Evolutionary conservation across 2,797 vertebrate species (phyloP).

Genomic region (Ctenopoma multispine): DNA sequence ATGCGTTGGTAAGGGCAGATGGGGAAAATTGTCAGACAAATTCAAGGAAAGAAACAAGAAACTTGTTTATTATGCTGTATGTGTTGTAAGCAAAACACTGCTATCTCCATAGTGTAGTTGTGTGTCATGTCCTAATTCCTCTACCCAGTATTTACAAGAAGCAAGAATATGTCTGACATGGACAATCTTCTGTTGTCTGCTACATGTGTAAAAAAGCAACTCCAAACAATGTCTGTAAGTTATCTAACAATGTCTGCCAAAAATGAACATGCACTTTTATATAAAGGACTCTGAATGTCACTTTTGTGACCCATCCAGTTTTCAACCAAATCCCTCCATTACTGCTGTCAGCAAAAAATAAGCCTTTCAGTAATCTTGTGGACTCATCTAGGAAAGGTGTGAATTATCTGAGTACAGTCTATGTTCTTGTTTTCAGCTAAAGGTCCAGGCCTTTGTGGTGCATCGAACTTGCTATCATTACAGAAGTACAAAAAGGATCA

Average conservation of each 20-base stretch:
- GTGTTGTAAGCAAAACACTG: too few relatives aligned
- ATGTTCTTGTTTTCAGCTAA: conserved; percentile 43
- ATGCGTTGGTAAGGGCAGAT: too few relatives aligned
- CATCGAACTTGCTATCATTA: conserved; percentile 66
- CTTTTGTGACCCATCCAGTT: background rate
- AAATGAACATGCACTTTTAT: background rate
- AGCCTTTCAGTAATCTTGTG: conserved; percentile 5
- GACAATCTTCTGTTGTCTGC: too few relatives aligned
- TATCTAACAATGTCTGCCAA: background rate
- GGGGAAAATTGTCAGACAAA: too few relatives aligned
- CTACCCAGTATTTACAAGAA: too few relatives aligned
- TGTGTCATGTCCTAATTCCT: too few relatives aligned
- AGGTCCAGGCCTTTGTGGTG: conserved; percentile 66
- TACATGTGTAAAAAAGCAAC: too few relatives aligned
- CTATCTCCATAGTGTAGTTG: too few relatives aligned
- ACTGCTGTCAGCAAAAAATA: background rate
- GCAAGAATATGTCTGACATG: too few relatives aligned
- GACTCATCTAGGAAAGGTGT: conserved; percentile 37
- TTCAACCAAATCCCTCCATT: background rate
- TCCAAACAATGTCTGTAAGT: background rate
- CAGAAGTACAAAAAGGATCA: conserved; percentile 76
- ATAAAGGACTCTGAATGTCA: background rate
- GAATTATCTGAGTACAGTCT: conserved; percentile 24
- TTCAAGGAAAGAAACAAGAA: too few relatives aligned
- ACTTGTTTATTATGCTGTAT: too few relatives aligned